Conservation (phyloP, 2,113 vertebrate species). For the Serilophus lunatus region DNA sequence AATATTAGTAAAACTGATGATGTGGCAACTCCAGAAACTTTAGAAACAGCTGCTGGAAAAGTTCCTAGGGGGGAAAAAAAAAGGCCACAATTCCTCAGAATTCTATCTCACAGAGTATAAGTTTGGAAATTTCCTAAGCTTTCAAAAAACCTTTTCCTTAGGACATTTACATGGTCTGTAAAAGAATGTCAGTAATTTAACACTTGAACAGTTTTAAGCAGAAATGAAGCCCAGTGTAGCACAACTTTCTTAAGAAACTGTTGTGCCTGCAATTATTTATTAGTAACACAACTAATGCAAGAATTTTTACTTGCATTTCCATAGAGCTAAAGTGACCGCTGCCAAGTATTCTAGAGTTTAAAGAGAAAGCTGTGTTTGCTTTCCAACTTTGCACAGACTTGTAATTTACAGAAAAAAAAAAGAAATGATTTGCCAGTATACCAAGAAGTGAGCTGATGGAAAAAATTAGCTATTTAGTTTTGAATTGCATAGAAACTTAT, state of each 20-base stretch:
- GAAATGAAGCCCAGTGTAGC: not conserved
- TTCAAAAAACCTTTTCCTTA: conserved; percentile 61
- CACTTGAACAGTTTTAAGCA: conserved; percentile 25
- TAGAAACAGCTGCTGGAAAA: conserved; percentile 69
- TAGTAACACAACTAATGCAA: conserved; percentile 1
- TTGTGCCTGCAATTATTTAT: not conserved
- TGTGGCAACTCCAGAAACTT: conserved; percentile 71
- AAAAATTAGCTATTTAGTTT: not conserved
- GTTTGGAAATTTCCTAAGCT: conserved; percentile 62
- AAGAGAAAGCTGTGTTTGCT: not conserved
- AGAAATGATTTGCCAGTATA: not conserved
- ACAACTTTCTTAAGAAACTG: conserved; percentile 1
- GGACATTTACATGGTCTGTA: conserved; percentile 63
- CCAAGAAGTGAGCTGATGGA: not conserved
- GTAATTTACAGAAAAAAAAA: not conserved
- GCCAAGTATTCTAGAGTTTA: not conserved
- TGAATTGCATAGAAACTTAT: not conserved
- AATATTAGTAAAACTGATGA: conserved; percentile 68
- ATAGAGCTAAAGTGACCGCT: not conserved
- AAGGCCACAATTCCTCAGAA: conserved; percentile 46
- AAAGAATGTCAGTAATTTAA: conserved; percentile 66
- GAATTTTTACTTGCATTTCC: not conserved
- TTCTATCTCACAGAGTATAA: conserved; percentile 54
- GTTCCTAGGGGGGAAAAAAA: conserved; percentile 1
- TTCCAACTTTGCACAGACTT: not conserved